Percentiles rank a stretch among this genome's conserved stretches.
Conservation (phyloP, 2,113 vertebrate species). For the Dasyurus viverrinus region DNA sequence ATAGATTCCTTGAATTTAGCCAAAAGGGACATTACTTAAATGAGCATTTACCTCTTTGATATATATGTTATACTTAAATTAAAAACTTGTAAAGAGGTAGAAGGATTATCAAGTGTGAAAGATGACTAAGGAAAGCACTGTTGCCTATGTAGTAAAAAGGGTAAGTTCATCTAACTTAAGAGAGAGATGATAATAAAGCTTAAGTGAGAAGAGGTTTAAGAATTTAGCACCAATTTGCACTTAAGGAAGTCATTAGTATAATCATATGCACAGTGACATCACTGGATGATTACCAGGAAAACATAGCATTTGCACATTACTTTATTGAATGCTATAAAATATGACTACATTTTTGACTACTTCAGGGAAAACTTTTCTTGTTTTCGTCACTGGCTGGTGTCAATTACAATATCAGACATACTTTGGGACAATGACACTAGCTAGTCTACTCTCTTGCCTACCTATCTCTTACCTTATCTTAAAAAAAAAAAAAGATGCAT, state of each 20-base stretch:
- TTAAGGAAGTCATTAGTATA: constrained; percentile 76
- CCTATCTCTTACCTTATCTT: constrained; percentile 25
- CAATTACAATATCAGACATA: constrained; percentile 16
- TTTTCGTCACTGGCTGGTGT: constrained; percentile 1
- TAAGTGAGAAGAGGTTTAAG: constrained; percentile 74
- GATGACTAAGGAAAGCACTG: constrained; percentile 75
- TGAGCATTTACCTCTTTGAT: constrained; percentile 71
- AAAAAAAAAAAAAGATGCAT: constrained; percentile 24
- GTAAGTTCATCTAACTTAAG: constrained; percentile 77
- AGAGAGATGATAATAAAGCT: constrained; percentile 78
- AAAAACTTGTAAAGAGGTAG: constrained; percentile 78
- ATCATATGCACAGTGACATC: constrained; percentile 15
- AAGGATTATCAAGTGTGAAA: constrained; percentile 78
- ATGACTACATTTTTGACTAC: constrained; percentile 40
- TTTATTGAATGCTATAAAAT: constrained; percentile 63
- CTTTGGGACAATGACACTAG: not conserved
- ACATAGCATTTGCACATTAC: constrained; percentile 65
- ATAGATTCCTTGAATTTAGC: constrained; percentile 57
- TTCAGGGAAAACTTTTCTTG: constrained; percentile 43
- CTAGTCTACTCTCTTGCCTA: not conserved
- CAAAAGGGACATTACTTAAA: constrained; percentile 61
- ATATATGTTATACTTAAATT: constrained; percentile 82
- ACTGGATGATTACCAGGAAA: constrained; percentile 43
- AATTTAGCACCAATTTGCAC: constrained; percentile 79
- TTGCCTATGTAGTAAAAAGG: constrained; percentile 74